Evolutionary conservation across 2,888 invertebrate species (phyloP), one percentile per base, ranked within the genome.

Genomic region (Leistus spinibarbis): DNA sequence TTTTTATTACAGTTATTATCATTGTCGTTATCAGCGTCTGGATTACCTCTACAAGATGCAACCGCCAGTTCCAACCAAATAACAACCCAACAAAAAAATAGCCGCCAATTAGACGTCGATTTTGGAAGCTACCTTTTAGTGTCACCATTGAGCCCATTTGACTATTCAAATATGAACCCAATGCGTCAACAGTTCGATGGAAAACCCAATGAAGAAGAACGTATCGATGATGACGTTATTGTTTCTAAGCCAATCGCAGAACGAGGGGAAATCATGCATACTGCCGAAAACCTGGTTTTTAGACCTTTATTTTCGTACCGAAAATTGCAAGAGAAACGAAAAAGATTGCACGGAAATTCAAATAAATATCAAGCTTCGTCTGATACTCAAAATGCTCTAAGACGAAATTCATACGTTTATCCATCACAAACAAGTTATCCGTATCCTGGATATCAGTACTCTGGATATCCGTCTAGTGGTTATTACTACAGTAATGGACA

Each of bases 271-370:
- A 64, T 65, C 13, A 74, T 79, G 64, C 57, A 77, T 62, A 73
- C 69, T 5, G 77, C 78, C 20, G 78, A 77, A 60, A 71, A 74
- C 54, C 16, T 76, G 4, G 77, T 78, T 16, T 78, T 78, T 23
- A 64, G 76, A 20, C 79, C 79, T n/a, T 22, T 78, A 7, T 77
- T 78, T 70, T 77, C 63, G 2, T 76, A 78, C 40, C 74, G 77
- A 40, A 24, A 60, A 64, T 74, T 72, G 22, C 67, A 76, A 66
- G 73, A 68, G 20, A 22, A 75, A 63, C 13, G 63, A 54, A 23
- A 69, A 66, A 53, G 77, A 10, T 19, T 73, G 1, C 57, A 72
- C 40, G 72, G 60, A 24, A 17, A 9, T n/a, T 53, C 17, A 23
- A 23, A 23, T 10, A 20, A 20, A 23, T 2, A 20, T 16, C 20